Percentiles rank a stretch among this genome's conserved stretches.
phyloP scores from a whole-genome alignment of 2,888 invertebrate species.

The Xestia c-nigrum region DNA sequence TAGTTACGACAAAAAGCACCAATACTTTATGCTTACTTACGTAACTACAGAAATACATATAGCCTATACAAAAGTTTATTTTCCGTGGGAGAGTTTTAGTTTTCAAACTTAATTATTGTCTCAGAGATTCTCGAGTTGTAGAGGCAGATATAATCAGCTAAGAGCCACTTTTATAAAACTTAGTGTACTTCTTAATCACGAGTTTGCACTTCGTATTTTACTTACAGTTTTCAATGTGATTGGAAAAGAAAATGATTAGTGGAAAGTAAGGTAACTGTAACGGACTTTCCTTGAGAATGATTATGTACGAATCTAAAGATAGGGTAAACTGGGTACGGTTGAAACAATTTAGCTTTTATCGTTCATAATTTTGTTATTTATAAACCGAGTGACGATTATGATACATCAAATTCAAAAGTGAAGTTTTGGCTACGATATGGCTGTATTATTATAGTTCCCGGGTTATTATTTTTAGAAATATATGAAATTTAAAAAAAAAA shows the following conservation, averaged over 20 bases:
- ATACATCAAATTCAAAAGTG: too few relatives aligned
- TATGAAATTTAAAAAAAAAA: too few relatives aligned
- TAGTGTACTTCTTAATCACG: slow-evolving; percentile 23
- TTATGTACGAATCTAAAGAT: too few relatives aligned
- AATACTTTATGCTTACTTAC: neutral
- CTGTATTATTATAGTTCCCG: too few relatives aligned
- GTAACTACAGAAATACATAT: slow-evolving; percentile 18
- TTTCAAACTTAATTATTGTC: slow-evolving; percentile 57
- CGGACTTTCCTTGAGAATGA: too few relatives aligned
- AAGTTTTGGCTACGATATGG: too few relatives aligned
- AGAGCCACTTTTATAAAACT: slow-evolving; percentile 33
- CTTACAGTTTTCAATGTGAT: slow-evolving; percentile 17
- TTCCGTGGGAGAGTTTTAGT: slow-evolving; percentile 33
- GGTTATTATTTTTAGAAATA: too few relatives aligned
- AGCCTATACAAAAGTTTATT: slow-evolving; percentile 31
- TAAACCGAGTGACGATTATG: too few relatives aligned
- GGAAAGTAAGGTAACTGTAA: neutral
- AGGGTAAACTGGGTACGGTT: too few relatives aligned
- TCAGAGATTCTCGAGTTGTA: slow-evolving; percentile 26
- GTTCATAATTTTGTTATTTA: too few relatives aligned
- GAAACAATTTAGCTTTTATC: too few relatives aligned
- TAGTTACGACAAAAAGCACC: neutral
- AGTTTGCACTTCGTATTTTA: slow-evolving; percentile 52
- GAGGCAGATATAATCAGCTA: slow-evolving; percentile 53
- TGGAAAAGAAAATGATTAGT: neutral